Evolutionary conservation across 1,140 invertebrate genomes (phyloP), one percentile per base, ranked within the genome.

Genomic region (Heliconius melpomene): DNA sequence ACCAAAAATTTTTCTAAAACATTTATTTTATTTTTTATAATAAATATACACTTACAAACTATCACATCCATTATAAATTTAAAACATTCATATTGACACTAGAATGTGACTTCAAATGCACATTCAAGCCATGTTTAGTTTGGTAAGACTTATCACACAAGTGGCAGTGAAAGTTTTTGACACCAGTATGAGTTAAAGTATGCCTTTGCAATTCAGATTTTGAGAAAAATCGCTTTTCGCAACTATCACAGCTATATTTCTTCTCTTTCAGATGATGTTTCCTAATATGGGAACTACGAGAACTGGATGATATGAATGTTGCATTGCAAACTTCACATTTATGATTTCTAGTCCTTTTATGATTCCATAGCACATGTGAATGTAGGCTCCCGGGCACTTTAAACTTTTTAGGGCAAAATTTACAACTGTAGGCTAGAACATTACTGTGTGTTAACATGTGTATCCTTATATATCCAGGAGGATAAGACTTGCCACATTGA

Each of bases 191-290:
- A 9, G 91, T 94, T 32, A 94, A 78, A 16, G 88, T 91, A 85
- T 95, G 94, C 57, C 92, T 88, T 66, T 94, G 90, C 46, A 95
- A 77, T 76, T 94, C 92, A 2, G 91, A 93, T 74, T 93, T 91
- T 18, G 91, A 93, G 73, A 94, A 94, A 78, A 95, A 95, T 50
- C 88, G 85, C 76, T 95, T 95, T 0, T 87, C 89, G 72, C 94
- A 95, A 79, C 82, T 92, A 70, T 93, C 91, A 84, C 94, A 95
- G 20, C 86, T 78, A 80, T 93, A 92, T 80, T 95, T 95, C 73
- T 94, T 94, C 81, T 95, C 94, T 83, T 94, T 94, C 20, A 93
- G 87, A 85, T 95, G 94, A 82, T 92, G 91, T 78, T 94, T 94
- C 23, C 94, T 84, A 60, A 94, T 90, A 82, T 95, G 94, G 8